A percentile compares a stretch with the other conserved stretches of the same genome.
Evolutionary conservation across 2,797 vertebrate genomes (phyloP).

Genomic region (Gallinago stenura): DNA sequence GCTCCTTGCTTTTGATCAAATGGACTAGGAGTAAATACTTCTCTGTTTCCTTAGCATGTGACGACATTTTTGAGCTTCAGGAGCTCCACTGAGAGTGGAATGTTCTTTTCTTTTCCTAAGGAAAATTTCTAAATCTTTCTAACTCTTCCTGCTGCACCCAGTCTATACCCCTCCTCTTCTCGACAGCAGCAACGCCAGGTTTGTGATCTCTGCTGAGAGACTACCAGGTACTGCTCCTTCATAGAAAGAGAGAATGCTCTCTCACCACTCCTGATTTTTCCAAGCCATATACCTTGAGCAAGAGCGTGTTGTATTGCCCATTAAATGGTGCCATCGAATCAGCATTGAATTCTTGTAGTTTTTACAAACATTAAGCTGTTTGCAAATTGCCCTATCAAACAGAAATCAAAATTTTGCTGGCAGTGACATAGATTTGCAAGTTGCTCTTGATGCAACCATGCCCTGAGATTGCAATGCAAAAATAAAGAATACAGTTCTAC

Average conservation of each 20-base stretch:
- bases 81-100: neutral
- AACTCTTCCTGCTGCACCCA: neutral
- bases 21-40: neutral
- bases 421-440: conserved; percentile 29
- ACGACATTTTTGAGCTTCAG: neutral
- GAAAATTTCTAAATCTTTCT: neutral
- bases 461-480: conserved; percentile 25
- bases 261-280: neutral
- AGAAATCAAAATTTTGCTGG: conserved; percentile 51
- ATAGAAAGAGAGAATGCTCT: neutral
- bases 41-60: neutral
- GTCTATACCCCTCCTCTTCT: neutral
- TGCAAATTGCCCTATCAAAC: conserved; percentile 44
- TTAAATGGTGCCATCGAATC: neutral
- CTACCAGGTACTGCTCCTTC: neutral
- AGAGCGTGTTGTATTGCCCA: neutral
- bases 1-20: neutral
- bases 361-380: neutral
- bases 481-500: conserved; percentile 7
- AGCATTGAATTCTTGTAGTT: neutral
- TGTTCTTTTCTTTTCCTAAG: neutral
- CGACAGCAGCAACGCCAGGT: fast-evolving
- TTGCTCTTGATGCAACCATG: neutral
- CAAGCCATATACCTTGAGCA: neutral
- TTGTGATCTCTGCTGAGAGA: neutral